phyloP scores from a whole-genome alignment of 1,140 invertebrate genomes.

The Calliopsis andreniformis region DNA sequence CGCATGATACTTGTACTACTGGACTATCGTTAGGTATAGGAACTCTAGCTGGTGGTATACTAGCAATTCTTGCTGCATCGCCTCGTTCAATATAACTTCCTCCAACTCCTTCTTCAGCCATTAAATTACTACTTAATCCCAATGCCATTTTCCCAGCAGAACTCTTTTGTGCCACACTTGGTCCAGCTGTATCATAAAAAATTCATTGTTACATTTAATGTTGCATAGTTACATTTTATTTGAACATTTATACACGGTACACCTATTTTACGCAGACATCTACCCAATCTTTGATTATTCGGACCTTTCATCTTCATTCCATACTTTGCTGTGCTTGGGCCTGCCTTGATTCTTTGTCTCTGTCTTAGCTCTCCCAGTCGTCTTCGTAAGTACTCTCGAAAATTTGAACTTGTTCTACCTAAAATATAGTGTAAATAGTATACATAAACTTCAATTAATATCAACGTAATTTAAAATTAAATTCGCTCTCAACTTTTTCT shows the following conservation, averaged over 20 bases:
- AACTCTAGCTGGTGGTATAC: constrained; percentile 90
- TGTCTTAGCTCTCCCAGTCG: constrained; percentile 83
- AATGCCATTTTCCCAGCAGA: constrained; percentile 63
- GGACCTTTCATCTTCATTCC: constrained; percentile 77
- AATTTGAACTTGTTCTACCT: constrained; percentile 81
- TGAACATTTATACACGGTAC: neutral
- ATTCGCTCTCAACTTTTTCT: constrained; percentile 85
- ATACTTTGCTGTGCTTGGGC: constrained; percentile 74
- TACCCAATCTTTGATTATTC: constrained; percentile 75
- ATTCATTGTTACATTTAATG: constrained; percentile 13
- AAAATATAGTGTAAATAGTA: constrained; percentile 38
- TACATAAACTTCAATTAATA: neutral
- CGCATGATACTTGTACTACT: constrained; percentile 92
- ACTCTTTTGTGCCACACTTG: constrained; percentile 70
- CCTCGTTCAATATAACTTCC: constrained; percentile 85
- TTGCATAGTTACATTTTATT: neutral
- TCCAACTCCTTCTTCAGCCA: constrained; percentile 80
- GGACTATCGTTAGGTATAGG: constrained; percentile 86
- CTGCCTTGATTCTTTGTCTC: constrained; percentile 80
- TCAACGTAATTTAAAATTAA: neutral
- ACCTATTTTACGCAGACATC: neutral
- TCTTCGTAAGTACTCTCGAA: constrained; percentile 83
- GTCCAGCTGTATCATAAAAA: constrained; percentile 61
- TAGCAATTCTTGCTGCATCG: constrained; percentile 85
- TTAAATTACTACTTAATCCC: constrained; percentile 64